These are phyloP conservation scores for Heterohyrax brucei DNA, from an alignment of 2,797 vertebrate species.

Conservation along the genomic window DNA sequence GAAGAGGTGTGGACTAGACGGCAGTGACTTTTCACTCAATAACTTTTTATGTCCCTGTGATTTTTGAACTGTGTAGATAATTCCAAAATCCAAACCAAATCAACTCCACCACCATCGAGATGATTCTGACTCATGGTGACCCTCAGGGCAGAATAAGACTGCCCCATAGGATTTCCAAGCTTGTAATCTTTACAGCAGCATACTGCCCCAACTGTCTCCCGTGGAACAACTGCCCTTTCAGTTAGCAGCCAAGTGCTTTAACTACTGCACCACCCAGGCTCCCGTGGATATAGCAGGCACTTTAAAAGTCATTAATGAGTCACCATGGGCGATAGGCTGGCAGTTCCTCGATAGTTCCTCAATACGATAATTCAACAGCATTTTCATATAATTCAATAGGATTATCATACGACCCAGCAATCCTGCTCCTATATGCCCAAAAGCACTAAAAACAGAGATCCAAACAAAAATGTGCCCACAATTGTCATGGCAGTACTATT, in stretches of 20 bases:
- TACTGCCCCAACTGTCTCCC: too few species aligned
- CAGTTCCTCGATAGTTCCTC: neutral
- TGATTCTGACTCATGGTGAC: too few species aligned
- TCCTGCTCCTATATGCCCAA: neutral
- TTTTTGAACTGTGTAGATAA: neutral
- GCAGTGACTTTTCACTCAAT: neutral
- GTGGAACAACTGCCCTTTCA: too few species aligned
- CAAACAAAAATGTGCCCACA: neutral
- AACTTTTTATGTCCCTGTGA: neutral
- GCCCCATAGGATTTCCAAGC: too few species aligned
- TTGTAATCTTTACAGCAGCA: too few species aligned
- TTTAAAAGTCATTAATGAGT: neutral
- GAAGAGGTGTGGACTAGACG: neutral
- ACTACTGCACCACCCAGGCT: too few species aligned
- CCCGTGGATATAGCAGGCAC: neutral
- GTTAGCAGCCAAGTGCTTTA: too few species aligned
- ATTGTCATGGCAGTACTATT: neutral
- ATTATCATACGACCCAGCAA: neutral
- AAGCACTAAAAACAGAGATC: neutral
- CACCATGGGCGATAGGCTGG: neutral
- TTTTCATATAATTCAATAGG: neutral
- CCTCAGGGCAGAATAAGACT: too few species aligned
- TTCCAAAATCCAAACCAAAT: too few species aligned
- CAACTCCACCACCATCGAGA: too few species aligned
- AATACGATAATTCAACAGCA: too few species aligned